A percentile compares a stretch with the other conserved stretches of the same genome.
phyloP scores from a whole-genome alignment of 2,797 vertebrate species.

The Cephalopachus bancanus region DNA sequence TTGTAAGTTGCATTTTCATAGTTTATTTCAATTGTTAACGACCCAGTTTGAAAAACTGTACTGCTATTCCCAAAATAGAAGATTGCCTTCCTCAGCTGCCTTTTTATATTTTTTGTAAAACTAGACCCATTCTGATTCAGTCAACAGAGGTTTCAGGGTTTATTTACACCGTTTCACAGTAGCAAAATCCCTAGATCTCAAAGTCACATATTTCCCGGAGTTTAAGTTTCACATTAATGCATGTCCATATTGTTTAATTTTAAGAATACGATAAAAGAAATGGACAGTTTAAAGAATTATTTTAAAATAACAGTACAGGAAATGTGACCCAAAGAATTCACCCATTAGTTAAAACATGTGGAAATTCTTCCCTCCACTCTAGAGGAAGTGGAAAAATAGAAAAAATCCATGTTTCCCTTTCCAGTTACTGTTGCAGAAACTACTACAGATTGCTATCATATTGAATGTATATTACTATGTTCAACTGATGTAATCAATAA shows the following conservation, averaged over 20 bases:
- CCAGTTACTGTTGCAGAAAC: background rate
- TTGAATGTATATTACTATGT: background rate
- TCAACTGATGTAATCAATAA: background rate
- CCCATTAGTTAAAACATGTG: background rate
- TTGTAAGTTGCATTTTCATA: slow-evolving; percentile 24
- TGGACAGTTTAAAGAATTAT: background rate
- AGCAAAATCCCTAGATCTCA: slow-evolving; percentile 11
- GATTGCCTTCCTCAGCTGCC: background rate
- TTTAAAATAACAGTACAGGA: background rate
- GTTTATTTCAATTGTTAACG: slow-evolving; percentile 37
- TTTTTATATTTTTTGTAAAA: slow-evolving; percentile 36
- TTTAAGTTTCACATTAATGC: background rate
- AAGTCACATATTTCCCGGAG: background rate
- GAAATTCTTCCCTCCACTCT: background rate
- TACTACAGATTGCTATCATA: background rate
- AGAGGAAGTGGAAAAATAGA: background rate
- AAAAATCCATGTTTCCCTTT: background rate
- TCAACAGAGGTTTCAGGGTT: slow-evolving; percentile 26
- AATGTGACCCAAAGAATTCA: background rate
- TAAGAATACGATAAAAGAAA: slow-evolving; percentile 26
- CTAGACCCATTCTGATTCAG: background rate
- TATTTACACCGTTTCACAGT: slow-evolving; percentile 25
- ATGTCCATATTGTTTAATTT: background rate
- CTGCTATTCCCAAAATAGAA: slow-evolving; percentile 35
- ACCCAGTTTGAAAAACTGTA: background rate